These are phyloP conservation scores for Aphidius colemani DNA, from an alignment of 2,888 invertebrate genomes.

Conservation along the genomic window DNA sequence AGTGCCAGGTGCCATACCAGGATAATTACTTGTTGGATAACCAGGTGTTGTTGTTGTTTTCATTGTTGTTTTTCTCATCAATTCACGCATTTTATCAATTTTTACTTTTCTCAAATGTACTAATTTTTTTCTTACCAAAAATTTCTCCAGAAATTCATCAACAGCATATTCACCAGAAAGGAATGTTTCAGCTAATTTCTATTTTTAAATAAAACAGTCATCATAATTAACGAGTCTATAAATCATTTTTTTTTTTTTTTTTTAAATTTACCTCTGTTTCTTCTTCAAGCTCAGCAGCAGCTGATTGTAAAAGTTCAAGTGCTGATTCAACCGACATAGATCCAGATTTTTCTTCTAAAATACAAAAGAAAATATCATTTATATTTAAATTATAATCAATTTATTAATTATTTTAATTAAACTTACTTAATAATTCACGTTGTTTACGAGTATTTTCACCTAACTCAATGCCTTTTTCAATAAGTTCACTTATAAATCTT, in stretches of 20 bases:
- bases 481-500: slow-evolving; percentile 71
- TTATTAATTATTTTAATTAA: not conserved
- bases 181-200: slow-evolving; percentile 78
- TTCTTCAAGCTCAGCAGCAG: slow-evolving; percentile 92
- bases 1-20: slow-evolving; percentile 56
- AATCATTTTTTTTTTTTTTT: not conserved
- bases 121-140: slow-evolving; percentile 73
- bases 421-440: slow-evolving; percentile 77
- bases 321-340: slow-evolving; percentile 84
- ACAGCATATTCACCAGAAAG: slow-evolving; percentile 72
- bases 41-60: slow-evolving; percentile 47
- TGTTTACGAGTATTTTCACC: slow-evolving; percentile 76
- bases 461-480: slow-evolving; percentile 70
- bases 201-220: slow-evolving; percentile 18
- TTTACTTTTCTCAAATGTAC: slow-evolving; percentile 88
- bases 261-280: slow-evolving; percentile 73
- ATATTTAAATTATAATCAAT: not conserved
- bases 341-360: slow-evolving; percentile 75
- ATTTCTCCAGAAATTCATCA: slow-evolving; percentile 86
- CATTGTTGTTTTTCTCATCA: slow-evolving; percentile 62
- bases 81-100: slow-evolving; percentile 88
- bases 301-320: slow-evolving; percentile 85
- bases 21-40: slow-evolving; percentile 60
- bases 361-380: not conserved
- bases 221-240: slow-evolving; percentile 10